phyloP scores from a whole-genome alignment of 92 coral and sea anemone species.

The Parazoanthus atlanticus region DNA sequence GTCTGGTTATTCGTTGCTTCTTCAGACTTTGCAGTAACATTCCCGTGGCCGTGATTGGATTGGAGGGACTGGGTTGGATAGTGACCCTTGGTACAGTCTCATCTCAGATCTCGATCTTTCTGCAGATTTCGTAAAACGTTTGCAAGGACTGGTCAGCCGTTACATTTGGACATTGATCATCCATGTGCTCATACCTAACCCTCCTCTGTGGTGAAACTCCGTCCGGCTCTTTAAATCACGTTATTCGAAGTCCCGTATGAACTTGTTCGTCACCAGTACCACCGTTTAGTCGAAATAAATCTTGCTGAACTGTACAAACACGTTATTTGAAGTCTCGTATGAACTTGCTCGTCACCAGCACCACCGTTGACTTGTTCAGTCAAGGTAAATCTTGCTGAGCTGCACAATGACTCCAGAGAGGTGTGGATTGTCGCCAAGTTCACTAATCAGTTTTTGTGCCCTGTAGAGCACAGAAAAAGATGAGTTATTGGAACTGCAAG shows the following conservation, averaged over 20 bases:
- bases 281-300: too few species aligned
- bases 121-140: too few species aligned
- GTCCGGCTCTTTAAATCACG: neutral
- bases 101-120: neutral
- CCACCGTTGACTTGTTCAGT: neutral
- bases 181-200: neutral
- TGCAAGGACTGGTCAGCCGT: neutral
- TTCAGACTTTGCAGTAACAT: too few species aligned
- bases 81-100: neutral
- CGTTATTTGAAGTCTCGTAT: neutral
- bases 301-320: too few species aligned
- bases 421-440: conserved; percentile 28
- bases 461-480: neutral
- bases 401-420: conserved; percentile 30
- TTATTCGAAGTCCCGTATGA: neutral
- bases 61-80: neutral
- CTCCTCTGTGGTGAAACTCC: neutral
- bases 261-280: neutral
- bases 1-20: too few species aligned
- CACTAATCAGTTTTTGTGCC: conserved; percentile 6
- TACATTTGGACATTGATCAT: neutral
- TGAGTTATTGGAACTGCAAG: too few species aligned
- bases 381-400: conserved; percentile 32
- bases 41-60: too few species aligned
- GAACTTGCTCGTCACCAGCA: neutral